Base-by-base conservation (phyloP, 2,113 vertebrate genomes). In the Mormoops blainvillei region DNA sequence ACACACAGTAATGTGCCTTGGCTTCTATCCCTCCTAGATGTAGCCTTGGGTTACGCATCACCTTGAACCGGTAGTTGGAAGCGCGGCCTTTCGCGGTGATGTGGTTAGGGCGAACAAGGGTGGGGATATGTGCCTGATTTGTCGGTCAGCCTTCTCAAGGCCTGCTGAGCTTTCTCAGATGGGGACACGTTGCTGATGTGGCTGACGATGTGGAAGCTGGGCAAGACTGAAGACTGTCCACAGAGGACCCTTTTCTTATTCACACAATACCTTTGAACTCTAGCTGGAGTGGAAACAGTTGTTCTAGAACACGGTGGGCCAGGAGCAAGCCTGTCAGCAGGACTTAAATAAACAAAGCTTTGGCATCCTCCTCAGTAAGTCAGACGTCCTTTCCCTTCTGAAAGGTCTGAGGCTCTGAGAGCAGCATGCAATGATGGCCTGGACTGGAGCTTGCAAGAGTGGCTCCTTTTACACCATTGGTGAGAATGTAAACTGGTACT, bases 241-340 rank as follows among this genome's bases (percentile, higher is more conserved):
- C 36, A 89, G 82, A 52, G 41, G 31, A n/a, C 31, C 31, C 20
- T 58, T 92, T 90, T 96, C 22, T 58, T 86, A 5, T 63, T 77
- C 67, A 91, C 45, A 77, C 38, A 28, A 86, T 43, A 61, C n/a
- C 33, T 56, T 92, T 95, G 65, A 19, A 58, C 33, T 61, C 48
- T 65, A 71, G 67, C 73, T 91, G 58, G 94, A 84, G 31, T 48
- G 43, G 92, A 82, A 85, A 80, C 85, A 36, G 58, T 78, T 95
- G 78, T 78, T 86, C 67, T 82, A 73, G n/a, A 76, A 63, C 43
- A 92, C 36, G 56, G 48, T 78, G 43, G 16, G 63, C 70, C 24
- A 65, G 78, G 22, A 96, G 56, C 45, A 95, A 94, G 95, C 45
- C n/a, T 77, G 43, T 45, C 18, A 61, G 36, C 7, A 50, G 73